Conservation (phyloP, 2,113 vertebrate genomes). For the Spea bombifrons region DNA sequence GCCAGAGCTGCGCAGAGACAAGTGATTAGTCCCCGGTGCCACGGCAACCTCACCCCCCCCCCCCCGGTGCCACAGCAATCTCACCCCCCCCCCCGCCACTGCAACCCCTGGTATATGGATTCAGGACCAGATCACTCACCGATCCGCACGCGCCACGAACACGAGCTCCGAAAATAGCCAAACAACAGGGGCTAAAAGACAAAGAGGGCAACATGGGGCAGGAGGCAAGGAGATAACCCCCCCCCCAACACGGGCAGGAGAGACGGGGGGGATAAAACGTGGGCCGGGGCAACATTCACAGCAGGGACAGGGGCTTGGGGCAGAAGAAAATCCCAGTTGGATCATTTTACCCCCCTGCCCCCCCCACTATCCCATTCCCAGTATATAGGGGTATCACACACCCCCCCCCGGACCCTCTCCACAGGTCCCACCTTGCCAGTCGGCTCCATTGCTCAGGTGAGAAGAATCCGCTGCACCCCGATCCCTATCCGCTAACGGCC, state of each 20-base stretch:
- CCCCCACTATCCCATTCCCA: too few species aligned
- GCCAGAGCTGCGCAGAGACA: slow-evolving; percentile 76
- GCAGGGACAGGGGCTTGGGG: too few species aligned
- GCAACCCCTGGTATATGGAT: too few species aligned
- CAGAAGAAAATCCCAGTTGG: too few species aligned
- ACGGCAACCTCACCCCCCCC: too few species aligned
- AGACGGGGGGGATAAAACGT: background rate
- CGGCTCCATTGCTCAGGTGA: slow-evolving; percentile 7
- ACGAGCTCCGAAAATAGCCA: slow-evolving; percentile 95
- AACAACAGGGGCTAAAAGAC: slow-evolving; percentile 80
- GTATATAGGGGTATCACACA: too few species aligned
- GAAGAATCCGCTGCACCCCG: background rate
- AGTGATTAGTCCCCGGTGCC: background rate
- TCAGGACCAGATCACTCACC: slow-evolving; percentile 69
- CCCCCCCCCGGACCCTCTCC: background rate
- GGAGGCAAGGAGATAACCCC: too few species aligned
- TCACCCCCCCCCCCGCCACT: too few species aligned
- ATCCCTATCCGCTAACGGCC: background rate
- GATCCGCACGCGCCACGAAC: slow-evolving; percentile 93
- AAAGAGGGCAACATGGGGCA: background rate
- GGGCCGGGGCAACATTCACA: too few species aligned
- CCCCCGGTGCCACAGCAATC: too few species aligned
- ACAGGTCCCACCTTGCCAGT: slow-evolving; percentile 10
- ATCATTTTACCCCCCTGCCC: too few species aligned
- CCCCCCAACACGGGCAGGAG: background rate